phyloP scores from a whole-genome alignment of 2,113 vertebrate genomes.

The Pungitius pungitius region DNA sequence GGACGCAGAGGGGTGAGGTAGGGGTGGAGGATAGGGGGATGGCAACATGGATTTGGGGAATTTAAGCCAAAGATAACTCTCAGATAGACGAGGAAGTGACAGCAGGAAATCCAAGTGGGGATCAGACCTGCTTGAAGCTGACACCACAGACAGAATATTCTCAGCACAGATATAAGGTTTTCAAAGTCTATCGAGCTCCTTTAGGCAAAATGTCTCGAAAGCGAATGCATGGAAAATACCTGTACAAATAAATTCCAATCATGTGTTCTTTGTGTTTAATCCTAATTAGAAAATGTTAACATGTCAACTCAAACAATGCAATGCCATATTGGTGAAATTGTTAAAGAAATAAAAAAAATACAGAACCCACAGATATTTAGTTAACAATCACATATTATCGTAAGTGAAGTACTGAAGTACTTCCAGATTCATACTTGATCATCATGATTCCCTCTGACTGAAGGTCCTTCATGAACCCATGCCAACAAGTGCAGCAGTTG shows the following conservation, averaged over 20 bases:
- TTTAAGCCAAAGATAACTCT: slow-evolving; percentile 36
- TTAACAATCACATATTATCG: background rate
- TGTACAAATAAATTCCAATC: background rate
- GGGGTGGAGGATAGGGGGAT: slow-evolving; percentile 16
- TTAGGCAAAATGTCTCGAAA: background rate
- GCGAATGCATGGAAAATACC: background rate
- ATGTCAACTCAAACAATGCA: background rate
- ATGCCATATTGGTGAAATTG: background rate
- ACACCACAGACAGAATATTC: slow-evolving; percentile 24
- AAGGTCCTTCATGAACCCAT: background rate
- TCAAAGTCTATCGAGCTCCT: background rate
- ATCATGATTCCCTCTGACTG: background rate
- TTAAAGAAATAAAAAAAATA: no score
- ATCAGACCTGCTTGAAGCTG: slow-evolving; percentile 24
- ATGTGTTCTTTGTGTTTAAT: background rate
- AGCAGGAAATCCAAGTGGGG: slow-evolving; percentile 46
- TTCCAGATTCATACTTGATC: background rate
- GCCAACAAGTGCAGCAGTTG: background rate
- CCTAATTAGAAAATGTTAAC: background rate
- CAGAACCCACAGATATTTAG: background rate
- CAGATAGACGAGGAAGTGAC: slow-evolving; percentile 41
- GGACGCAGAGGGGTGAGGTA: slow-evolving; percentile 25
- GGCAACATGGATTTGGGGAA: slow-evolving; percentile 6
- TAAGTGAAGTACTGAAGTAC: background rate
- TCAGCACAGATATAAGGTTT: background rate